Evolutionary conservation across 2,113 vertebrate genomes (phyloP).

Genomic region (zebrafish (Danio rerio)): DNA sequence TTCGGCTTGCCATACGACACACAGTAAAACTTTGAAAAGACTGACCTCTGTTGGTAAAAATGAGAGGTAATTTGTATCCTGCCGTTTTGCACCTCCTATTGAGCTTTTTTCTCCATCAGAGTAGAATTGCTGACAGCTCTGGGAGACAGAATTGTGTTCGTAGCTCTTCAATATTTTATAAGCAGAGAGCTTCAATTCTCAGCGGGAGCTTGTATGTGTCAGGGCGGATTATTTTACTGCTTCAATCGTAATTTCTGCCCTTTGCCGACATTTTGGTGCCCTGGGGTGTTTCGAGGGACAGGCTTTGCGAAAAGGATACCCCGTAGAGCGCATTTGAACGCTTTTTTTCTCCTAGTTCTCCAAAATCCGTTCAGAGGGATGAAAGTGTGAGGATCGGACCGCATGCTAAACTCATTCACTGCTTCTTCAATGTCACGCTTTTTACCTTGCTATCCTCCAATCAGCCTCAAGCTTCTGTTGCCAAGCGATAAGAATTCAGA

Average conservation of each 20-base stretch:
- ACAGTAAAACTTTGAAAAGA: conserved; percentile 45
- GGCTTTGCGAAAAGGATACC: background rate
- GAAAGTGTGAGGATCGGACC: background rate
- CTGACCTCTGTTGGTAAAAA: conserved; percentile 45
- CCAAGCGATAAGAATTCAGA: conserved; percentile 51
- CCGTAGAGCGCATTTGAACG: background rate
- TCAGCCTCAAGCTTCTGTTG: conserved; percentile 45
- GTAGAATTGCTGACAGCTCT: conserved; percentile 14
- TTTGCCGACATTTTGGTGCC: conserved; percentile 18
- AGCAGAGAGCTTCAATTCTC: conserved; percentile 25
- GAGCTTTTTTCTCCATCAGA: background rate
- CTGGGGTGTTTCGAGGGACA: conserved; percentile 20
- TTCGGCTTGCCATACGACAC: too few relatives aligned
- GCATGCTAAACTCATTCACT: background rate
- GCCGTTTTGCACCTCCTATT: background rate
- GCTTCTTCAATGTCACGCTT: conserved; percentile 25
- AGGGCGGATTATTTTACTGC: conserved; percentile 1
- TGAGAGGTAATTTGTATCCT: background rate
- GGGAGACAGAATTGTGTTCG: conserved; percentile 26
- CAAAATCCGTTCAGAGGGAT: conserved; percentile 10
- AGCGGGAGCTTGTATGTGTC: conserved; percentile 22
- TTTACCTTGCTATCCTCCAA: conserved; percentile 28
- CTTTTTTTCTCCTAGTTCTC: background rate
- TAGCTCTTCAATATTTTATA: conserved; percentile 38
- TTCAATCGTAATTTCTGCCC: conserved; percentile 19